Percentiles rank a stretch among this genome's conserved stretches.
Evolutionary conservation across 2,113 vertebrate genomes (phyloP).

Genomic region (Coptodon rendalli): DNA sequence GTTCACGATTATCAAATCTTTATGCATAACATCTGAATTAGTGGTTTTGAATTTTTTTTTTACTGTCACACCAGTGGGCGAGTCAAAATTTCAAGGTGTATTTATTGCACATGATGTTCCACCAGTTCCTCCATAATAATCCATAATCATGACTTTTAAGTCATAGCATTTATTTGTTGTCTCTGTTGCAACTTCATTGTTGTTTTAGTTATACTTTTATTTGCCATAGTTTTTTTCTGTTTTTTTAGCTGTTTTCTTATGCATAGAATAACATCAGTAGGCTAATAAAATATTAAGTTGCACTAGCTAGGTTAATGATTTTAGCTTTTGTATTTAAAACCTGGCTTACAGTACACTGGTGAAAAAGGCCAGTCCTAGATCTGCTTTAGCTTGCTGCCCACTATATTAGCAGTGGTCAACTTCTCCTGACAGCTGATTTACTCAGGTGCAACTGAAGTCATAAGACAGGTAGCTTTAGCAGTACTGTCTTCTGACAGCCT

Average conservation of each 20-base stretch:
- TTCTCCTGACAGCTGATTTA: neutral
- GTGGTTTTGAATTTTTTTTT: neutral
- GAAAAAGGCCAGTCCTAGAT: neutral
- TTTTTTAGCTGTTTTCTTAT: neutral
- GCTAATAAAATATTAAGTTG: neutral
- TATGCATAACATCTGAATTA: neutral
- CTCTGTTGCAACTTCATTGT: neutral
- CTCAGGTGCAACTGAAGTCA: neutral
- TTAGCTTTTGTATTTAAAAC: neutral
- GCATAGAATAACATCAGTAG: neutral
- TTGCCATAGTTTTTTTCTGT: no score
- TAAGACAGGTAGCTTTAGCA: neutral
- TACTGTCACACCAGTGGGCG: neutral
- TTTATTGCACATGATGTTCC: neutral
- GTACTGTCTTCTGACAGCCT: neutral
- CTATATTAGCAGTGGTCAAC: neutral
- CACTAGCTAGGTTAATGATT: neutral
- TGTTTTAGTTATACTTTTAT: no score
- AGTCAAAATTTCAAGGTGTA: neutral
- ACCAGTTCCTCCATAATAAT: neutral
- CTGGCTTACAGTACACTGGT: neutral
- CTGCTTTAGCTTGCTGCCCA: neutral
- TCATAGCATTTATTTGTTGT: neutral
- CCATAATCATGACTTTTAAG: neutral
- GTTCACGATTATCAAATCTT: neutral